Evolutionary conservation across 2,888 invertebrate species (phyloP), one percentile per base, ranked within the genome.

Genomic region (Synergus laeviventris): DNA sequence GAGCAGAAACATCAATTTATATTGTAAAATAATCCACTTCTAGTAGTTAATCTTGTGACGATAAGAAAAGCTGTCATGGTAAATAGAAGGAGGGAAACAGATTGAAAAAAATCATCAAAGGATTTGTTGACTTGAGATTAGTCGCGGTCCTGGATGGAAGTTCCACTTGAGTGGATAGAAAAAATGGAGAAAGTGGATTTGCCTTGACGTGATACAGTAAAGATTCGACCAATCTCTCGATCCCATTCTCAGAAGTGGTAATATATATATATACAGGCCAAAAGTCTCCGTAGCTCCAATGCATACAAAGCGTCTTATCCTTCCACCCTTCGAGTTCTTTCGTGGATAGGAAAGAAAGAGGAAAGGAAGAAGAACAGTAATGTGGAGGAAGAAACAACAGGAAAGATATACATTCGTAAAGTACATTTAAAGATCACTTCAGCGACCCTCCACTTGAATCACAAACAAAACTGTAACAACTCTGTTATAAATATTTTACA

Each of bases 291-390:
- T 73, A 38, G 36, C 73, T 38, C 56, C 73, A 73, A 73, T 73
- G 38, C 73, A 73, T 73, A 73, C 73, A 73, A 73, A 73, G 49
- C 73, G 1, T 54, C 49, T 73, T 73, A 73, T 73, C 56, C 24
- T 56, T 56, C 56, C 73, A 56, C 18, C n/a, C 54, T 56, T 38
- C 59, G 2, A 14, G 59, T 21, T 56, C 38, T 38, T 73, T 38
- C 7, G 2, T 16, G 18, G 18, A 7, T 38, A 73, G 18, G 4
- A 56, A 21, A 24, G 14, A 56, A 21, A 11, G 3, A 14, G 21
- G 4, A 7, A 56, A 21, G 18, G 12, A 42, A 56, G 21, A 21
- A 18, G 54, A 9, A 54, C 9, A 54, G 54, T 18, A 11, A 56
- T 11, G 56, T 9, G 9, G 21, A 21, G 12, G 2, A 42, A 42